Base-by-base conservation (phyloP, 2,888 invertebrate species). In the Tuberolachnus salignus region DNA sequence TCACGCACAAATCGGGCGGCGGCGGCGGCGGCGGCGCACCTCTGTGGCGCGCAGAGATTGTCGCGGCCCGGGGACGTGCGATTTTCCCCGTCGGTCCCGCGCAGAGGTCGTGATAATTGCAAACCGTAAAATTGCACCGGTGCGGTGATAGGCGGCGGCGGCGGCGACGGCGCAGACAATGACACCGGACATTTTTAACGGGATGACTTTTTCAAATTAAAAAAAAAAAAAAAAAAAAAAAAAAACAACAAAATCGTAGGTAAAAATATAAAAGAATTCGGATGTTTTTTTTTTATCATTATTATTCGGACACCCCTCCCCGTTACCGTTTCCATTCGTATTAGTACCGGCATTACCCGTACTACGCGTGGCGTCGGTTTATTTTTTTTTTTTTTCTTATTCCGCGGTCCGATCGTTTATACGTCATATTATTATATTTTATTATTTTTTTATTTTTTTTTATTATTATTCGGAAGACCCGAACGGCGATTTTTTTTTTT, bases 151-250 rank as follows among this genome's bases (percentile, higher is more conserved):
- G 57, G 49, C 10, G 46, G 1, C 26, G 74, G 53, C 8, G 21
- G 14, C 26, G 42, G 21, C 11, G 4, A 21, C n/a, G 51, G 21
- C 67, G 49, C 49, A 14, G 46, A 75, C 75, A 67, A 75, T 75
- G 75, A 75, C 75, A 75, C 46, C 26, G 66, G 55, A 75, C 64
- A 67, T 75, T 64, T 72, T 75, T 57, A 67, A 75, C 75, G 75
- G 67, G 67, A 75, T 67, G 75, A 67, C 57, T 67, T 75, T 75
- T 75, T 75, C 34, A 26, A 75, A 75, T 66, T 26, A 19, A 55
- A 67, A n/a, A 34, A 34, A 6, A 34, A 34, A 34, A 34, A 34
- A 34, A 34, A n/a, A n/a, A n/a, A n/a, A n/a, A n/a, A n/a, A n/a
- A n/a, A n/a, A n/a, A n/a, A n/a, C n/a, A n/a, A n/a, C n/a, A n/a